Percentiles rank a stretch among this genome's conserved stretches.
phyloP scores from a whole-genome alignment of 2,113 vertebrate genomes.

The Cyrtonyx montezumae region DNA sequence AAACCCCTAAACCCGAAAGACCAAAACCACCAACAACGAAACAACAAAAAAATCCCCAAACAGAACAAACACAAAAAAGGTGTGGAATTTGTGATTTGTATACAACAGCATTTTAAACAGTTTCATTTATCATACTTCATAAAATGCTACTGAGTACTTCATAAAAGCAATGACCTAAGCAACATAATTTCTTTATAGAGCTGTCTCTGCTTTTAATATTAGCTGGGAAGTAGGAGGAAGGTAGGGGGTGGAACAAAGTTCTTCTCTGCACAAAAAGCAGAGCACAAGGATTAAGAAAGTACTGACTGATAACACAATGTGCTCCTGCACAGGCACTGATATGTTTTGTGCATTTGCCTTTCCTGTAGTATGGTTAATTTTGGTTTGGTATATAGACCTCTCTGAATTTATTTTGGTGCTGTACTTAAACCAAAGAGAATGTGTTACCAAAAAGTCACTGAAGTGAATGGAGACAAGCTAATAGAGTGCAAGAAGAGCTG shows the following conservation, averaged over 20 bases:
- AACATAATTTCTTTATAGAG: slow-evolving; percentile 58
- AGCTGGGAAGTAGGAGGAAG: slow-evolving; percentile 66
- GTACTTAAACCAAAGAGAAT: background rate
- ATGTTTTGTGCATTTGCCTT: background rate
- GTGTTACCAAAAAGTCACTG: background rate
- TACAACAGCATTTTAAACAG: slow-evolving; percentile 26
- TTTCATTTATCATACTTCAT: slow-evolving; percentile 12
- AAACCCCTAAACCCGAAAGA: background rate
- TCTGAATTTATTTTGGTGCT: background rate
- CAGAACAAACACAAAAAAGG: background rate
- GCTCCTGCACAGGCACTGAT: background rate
- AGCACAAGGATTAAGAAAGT: slow-evolving; percentile 27
- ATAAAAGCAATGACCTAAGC: slow-evolving; percentile 66
- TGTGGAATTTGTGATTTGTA: background rate
- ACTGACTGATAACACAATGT: background rate
- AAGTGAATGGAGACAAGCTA: background rate
- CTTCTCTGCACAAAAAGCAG: slow-evolving; percentile 42
- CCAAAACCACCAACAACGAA: too few species aligned
- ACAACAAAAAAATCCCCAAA: too few species aligned
- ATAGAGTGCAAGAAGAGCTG: background rate
- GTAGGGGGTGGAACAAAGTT: slow-evolving; percentile 60
- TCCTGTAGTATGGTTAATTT: background rate
- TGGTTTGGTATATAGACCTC: background rate
- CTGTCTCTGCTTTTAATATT: slow-evolving; percentile 70
- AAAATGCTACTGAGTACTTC: slow-evolving; percentile 35